phyloP scores from a whole-genome alignment of 2,113 vertebrate genomes.

The Cacatua alba region DNA sequence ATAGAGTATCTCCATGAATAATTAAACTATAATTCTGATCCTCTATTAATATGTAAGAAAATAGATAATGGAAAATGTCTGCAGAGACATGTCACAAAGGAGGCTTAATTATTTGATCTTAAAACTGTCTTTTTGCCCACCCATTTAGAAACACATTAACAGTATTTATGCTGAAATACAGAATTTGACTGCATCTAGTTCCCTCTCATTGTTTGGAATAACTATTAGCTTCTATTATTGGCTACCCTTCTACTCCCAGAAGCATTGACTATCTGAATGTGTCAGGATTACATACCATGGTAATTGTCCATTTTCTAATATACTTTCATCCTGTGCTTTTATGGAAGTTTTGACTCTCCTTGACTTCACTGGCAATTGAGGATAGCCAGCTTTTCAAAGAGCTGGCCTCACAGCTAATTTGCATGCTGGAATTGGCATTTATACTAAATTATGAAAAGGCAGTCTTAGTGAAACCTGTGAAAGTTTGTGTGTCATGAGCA shows the following conservation, averaged over 20 bases:
- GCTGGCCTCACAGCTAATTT: neutral
- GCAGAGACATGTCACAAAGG: neutral
- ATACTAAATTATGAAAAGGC: neutral
- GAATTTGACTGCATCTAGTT: neutral
- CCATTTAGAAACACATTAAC: neutral
- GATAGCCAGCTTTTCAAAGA: neutral
- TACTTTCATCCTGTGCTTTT: neutral
- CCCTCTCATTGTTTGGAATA: neutral
- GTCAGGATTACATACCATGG: neutral
- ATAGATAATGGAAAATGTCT: neutral
- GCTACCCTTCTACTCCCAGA: neutral
- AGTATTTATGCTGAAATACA: neutral
- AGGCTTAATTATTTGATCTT: slow-evolving; percentile 14
- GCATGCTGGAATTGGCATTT: neutral
- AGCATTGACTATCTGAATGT: neutral
- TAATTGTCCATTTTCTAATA: neutral
- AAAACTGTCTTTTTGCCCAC: neutral
- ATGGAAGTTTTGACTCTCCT: neutral
- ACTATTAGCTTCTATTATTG: neutral
- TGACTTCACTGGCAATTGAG: slow-evolving; percentile 1
- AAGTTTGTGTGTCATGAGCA: neutral
- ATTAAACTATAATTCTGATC: slow-evolving; percentile 30
- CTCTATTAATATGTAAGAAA: slow-evolving; percentile 8
- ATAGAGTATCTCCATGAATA: neutral
- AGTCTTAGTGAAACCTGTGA: neutral